These are phyloP conservation scores for Anoplopoma fimbria DNA, from an alignment of 2,113 vertebrate species.

Conservation along the genomic window DNA sequence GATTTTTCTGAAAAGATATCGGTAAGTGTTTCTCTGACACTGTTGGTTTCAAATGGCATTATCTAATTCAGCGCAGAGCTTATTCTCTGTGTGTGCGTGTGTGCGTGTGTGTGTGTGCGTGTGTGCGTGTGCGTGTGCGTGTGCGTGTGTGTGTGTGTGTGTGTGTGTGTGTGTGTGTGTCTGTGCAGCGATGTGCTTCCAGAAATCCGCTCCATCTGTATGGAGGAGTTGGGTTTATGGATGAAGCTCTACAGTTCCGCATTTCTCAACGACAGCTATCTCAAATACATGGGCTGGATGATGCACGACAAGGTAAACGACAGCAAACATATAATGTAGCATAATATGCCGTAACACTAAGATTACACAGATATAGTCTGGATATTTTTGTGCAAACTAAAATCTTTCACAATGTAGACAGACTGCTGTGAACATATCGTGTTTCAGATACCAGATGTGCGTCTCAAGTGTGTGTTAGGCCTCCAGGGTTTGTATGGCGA, in stretches of 20 bases:
- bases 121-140: neutral
- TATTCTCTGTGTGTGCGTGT: neutral
- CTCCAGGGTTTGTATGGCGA: conserved; percentile 88
- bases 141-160: neutral
- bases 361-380: no score
- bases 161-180: neutral
- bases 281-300: conserved; percentile 95
- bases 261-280: conserved; percentile 90
- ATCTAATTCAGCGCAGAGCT: neutral
- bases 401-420: neutral
- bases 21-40: conserved; percentile 74
- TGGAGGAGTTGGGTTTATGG: conserved; percentile 91
- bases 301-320: conserved; percentile 88
- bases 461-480: conserved; percentile 89
- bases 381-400: neutral
- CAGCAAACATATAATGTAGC: neutral
- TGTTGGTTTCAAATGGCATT: neutral
- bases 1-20: conserved; percentile 90
- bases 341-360: neutral
- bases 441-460: conserved; percentile 88
- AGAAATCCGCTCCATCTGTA: conserved; percentile 90
- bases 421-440: conserved; percentile 2
- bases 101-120: neutral
- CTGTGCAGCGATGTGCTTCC: conserved; percentile 87
- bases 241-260: conserved; percentile 87